Evolutionary conservation across 2,797 vertebrate genomes (phyloP).

Genomic region (Echeneis naucrates): DNA sequence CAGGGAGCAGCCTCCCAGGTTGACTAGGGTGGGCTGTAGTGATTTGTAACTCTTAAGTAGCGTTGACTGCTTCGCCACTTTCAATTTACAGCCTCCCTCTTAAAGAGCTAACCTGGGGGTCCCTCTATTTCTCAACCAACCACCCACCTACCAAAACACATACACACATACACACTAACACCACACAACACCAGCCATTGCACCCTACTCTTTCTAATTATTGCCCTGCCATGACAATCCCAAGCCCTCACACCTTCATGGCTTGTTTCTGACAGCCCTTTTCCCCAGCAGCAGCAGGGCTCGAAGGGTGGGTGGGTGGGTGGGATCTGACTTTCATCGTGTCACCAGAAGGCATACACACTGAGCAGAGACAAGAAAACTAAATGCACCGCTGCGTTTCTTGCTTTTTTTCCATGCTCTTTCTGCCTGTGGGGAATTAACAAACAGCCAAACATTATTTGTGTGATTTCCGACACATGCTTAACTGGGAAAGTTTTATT

Average conservation of each 20-base stretch:
- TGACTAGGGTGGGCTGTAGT: slow-evolving; percentile 70
- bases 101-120: slow-evolving; percentile 61
- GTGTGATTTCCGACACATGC: slow-evolving; percentile 35
- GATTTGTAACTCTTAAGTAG: slow-evolving; percentile 79
- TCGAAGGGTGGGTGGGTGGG: slow-evolving; percentile 6
- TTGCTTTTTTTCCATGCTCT: not conserved
- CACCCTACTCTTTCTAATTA: slow-evolving; percentile 43
- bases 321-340: slow-evolving; percentile 52
- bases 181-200: not conserved
- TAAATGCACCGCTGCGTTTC: slow-evolving; percentile 30
- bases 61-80: slow-evolving; percentile 74
- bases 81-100: slow-evolving; percentile 72
- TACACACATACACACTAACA: not conserved
- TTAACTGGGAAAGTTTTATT: slow-evolving; percentile 29
- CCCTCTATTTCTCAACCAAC: slow-evolving; percentile 19
- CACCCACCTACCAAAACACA: not conserved
- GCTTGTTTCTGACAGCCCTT: slow-evolving; percentile 68
- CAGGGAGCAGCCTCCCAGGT: slow-evolving; percentile 58
- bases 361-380: slow-evolving; percentile 8
- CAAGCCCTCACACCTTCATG: slow-evolving; percentile 42
- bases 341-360: slow-evolving; percentile 42
- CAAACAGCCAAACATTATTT: slow-evolving; percentile 46
- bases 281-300: too few relatives aligned
- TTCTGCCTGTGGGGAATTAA: slow-evolving; percentile 40
- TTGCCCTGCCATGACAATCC: slow-evolving; percentile 36